A percentile compares a stretch with the other conserved stretches of the same genome.
Evolutionary conservation across 2,888 invertebrate species (phyloP).

Genomic region (Rhagonycha fulva): DNA sequence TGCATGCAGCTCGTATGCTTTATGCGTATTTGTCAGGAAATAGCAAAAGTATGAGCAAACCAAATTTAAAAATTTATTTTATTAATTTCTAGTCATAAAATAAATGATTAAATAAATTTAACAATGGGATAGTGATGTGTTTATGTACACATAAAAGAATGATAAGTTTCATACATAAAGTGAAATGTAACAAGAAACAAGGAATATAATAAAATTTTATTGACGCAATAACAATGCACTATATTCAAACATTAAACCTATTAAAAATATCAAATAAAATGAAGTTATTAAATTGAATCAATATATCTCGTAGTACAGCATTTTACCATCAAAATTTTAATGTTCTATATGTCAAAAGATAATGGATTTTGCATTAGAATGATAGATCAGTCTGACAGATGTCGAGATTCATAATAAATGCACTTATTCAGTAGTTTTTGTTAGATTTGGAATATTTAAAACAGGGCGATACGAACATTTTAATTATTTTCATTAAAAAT

Average conservation of each 20-base stretch:
- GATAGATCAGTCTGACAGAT: constrained; percentile 18
- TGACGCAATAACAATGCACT: constrained; percentile 2
- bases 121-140: neutral
- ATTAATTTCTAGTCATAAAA: neutral
- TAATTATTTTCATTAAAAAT: neutral
- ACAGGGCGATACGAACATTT: neutral
- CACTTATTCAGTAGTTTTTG: constrained; percentile 6
- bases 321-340: constrained; percentile 23
- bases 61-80: neutral
- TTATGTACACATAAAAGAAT: neutral
- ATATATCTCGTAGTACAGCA: constrained; percentile 20
- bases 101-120: neutral
- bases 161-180: neutral
- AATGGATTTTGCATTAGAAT: constrained; percentile 18
- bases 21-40: too few relatives aligned
- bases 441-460: neutral
- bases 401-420: constrained; percentile 16
- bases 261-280: constrained; percentile 2
- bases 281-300: constrained; percentile 13
- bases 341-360: constrained; percentile 19
- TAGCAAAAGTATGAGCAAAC: too few relatives aligned
- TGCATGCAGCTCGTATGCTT: too few relatives aligned
- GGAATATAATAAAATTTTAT: neutral
- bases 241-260: neutral
- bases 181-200: neutral